Evolutionary conservation across 1,140 invertebrate species (phyloP).

Genomic region (Scylla paramamosain): DNA sequence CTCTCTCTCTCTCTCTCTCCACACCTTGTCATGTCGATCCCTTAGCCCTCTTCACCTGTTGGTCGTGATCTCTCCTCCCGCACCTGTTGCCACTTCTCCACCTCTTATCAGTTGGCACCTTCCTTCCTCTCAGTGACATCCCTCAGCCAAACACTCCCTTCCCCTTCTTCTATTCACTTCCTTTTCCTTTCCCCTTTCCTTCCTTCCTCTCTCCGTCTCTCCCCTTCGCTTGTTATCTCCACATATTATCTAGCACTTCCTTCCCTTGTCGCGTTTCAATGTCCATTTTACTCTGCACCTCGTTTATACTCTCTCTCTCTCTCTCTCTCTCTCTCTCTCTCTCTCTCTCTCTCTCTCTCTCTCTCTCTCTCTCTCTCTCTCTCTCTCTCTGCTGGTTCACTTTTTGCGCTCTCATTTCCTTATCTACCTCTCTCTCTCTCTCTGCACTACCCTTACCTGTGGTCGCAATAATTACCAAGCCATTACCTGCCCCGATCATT

Average conservation of each 20-base stretch:
- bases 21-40: too few species aligned
- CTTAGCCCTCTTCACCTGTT: neutral
- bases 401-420: neutral
- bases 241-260: neutral
- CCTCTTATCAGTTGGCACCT: neutral
- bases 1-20: too few species aligned
- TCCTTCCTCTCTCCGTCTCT: neutral
- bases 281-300: neutral
- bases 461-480: too few species aligned
- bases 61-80: neutral
- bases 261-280: neutral
- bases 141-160: neutral
- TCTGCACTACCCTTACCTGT: neutral
- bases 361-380: slow-evolving; percentile 10
- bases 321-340: neutral
- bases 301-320: neutral
- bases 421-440: neutral
- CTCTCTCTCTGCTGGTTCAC: neutral
- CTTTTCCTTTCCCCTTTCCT: neutral
- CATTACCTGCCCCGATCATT: neutral
- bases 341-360: slow-evolving; percentile 1
- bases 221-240: neutral
- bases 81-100: slow-evolving; percentile 18
- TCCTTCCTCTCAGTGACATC: neutral
- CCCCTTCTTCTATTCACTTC: neutral